phyloP scores from a whole-genome alignment of 2,113 vertebrate genomes.

The Rafetus swinhoei region DNA sequence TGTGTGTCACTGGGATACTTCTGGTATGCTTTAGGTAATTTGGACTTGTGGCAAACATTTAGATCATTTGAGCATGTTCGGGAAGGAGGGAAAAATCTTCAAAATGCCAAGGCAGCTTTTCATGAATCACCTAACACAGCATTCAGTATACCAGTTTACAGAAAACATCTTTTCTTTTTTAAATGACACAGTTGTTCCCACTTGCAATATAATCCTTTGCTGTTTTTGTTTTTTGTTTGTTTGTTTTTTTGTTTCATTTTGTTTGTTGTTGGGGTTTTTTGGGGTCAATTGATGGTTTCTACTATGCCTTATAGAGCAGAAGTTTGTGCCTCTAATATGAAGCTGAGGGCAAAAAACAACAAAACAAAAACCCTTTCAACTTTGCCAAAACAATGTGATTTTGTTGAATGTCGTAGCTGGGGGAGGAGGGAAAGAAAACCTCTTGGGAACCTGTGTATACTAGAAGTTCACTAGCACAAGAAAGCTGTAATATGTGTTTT shows the following conservation, averaged over 20 bases:
- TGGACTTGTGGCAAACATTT: constrained; percentile 64
- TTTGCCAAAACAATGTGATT: constrained; percentile 76
- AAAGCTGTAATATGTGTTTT: constrained; percentile 72
- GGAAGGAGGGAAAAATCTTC: constrained; percentile 39
- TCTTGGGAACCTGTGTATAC: constrained; percentile 70
- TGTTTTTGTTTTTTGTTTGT: neutral
- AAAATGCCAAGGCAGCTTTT: constrained; percentile 70
- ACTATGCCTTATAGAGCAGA: constrained; percentile 86
- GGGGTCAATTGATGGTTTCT: constrained; percentile 76
- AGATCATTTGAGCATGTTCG: constrained; percentile 73
- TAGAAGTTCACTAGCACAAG: constrained; percentile 73
- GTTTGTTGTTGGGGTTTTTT: constrained; percentile 34
- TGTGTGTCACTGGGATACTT: constrained; percentile 67
- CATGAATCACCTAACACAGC: constrained; percentile 68
- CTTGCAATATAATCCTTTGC: constrained; percentile 73
- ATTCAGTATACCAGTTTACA: constrained; percentile 76
- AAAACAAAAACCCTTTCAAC: constrained; percentile 52
- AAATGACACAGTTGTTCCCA: constrained; percentile 65
- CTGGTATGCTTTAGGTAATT: constrained; percentile 60
- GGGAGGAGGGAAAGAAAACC: constrained; percentile 43
- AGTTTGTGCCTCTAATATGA: constrained; percentile 80
- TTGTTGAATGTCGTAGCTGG: constrained; percentile 69
- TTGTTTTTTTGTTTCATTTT: too few relatives aligned
- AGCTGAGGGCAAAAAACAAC: constrained; percentile 73
- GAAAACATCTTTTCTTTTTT: constrained; percentile 62